Evolutionary conservation across 1,140 invertebrate genomes (phyloP).

Genomic region (Drosophila lowei): DNA sequence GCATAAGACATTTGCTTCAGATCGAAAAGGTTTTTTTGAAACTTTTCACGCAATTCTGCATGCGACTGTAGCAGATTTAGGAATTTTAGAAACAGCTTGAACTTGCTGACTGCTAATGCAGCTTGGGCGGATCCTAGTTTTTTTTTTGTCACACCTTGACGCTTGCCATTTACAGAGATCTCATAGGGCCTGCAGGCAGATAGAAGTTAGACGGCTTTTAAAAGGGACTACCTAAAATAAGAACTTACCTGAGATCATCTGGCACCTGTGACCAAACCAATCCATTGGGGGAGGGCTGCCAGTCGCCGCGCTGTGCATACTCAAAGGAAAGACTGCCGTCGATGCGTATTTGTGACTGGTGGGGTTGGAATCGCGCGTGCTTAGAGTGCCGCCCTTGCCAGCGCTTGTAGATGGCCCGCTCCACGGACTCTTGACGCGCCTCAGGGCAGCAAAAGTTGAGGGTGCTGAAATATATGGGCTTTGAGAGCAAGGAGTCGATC

Average conservation of each 20-base stretch:
- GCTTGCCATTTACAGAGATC: slow-evolving; percentile 90
- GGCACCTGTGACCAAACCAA: slow-evolving; percentile 86
- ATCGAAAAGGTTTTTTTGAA: slow-evolving; percentile 41
- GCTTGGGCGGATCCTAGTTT: slow-evolving; percentile 84
- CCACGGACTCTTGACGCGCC: slow-evolving; percentile 86
- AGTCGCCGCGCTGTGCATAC: slow-evolving; percentile 81
- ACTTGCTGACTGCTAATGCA: slow-evolving; percentile 87
- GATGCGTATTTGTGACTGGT: slow-evolving; percentile 79
- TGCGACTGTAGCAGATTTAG: slow-evolving; percentile 83
- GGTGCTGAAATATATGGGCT: slow-evolving; percentile 88
- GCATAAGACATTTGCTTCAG: slow-evolving; percentile 83
- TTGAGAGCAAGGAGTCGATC: slow-evolving; percentile 87
- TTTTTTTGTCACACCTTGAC: slow-evolving; percentile 92
- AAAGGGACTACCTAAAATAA: slow-evolving; percentile 62
- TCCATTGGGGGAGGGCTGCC: slow-evolving; percentile 85
- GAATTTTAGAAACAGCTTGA: slow-evolving; percentile 86
- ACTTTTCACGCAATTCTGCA: slow-evolving; percentile 62
- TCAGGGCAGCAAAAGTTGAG: slow-evolving; percentile 89
- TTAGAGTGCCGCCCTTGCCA: slow-evolving; percentile 76
- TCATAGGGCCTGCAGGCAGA: slow-evolving; percentile 85
- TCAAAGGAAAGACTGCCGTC: slow-evolving; percentile 82
- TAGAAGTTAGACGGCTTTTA: slow-evolving; percentile 84
- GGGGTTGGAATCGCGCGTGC: slow-evolving; percentile 67
- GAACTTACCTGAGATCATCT: slow-evolving; percentile 76
- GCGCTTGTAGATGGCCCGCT: slow-evolving; percentile 86